Conservation (phyloP, 2,888 invertebrate species). For the Molanna angustata region DNA sequence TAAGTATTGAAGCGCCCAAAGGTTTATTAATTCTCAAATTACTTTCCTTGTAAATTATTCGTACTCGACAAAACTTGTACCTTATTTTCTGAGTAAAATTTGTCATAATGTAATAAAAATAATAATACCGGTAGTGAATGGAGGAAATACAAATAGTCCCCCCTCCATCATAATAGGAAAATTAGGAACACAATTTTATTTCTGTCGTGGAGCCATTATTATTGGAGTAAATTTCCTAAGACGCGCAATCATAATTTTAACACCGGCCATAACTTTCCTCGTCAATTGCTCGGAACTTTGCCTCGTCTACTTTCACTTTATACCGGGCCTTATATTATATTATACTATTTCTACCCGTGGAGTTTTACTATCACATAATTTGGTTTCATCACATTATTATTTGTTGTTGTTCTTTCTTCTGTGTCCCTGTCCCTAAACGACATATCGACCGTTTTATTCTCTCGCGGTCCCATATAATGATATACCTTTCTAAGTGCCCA, state of each 20-base stretch:
- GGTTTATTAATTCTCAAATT: too few species aligned
- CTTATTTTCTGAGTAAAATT: too few species aligned
- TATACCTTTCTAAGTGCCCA: too few species aligned
- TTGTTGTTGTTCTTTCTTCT: constrained; percentile 6
- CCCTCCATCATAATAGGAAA: background rate
- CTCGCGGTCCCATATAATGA: too few species aligned
- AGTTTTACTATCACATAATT: constrained; percentile 7
- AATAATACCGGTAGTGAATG: too few species aligned
- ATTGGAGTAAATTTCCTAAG: background rate
- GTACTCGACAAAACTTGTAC: too few species aligned
- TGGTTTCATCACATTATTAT: constrained; percentile 14
- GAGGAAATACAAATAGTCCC: too few species aligned
- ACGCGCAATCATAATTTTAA: constrained; percentile 8
- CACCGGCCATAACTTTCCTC: constrained; percentile 7
- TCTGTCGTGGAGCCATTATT: background rate
- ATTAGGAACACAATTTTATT: background rate
- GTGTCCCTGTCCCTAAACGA: too few species aligned
- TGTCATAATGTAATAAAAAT: too few species aligned
- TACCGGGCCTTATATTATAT: background rate
- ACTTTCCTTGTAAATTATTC: too few species aligned
- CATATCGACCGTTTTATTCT: too few species aligned
- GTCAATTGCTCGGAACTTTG: constrained; percentile 6
- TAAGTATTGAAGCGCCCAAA: too few species aligned
- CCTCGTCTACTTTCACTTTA: background rate
- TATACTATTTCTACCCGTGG: background rate